Conservation (phyloP, 2,888 invertebrate species). For the Agonopterix heracliana region DNA sequence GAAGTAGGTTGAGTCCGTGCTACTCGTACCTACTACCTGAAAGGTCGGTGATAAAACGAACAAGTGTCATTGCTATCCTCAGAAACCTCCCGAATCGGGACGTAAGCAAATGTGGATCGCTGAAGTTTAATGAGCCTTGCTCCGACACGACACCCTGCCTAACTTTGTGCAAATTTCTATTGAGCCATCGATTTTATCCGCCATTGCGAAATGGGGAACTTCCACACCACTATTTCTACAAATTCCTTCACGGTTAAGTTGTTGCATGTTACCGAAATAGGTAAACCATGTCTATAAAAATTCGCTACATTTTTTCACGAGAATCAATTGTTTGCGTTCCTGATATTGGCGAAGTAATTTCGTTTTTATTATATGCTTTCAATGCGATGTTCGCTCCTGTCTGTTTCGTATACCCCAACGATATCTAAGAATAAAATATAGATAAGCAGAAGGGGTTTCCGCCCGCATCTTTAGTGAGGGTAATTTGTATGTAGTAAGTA, state of each 20-base stretch:
- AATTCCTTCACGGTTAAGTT: too few species aligned
- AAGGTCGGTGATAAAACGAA: constrained; percentile 54
- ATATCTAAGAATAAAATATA: constrained; percentile 5
- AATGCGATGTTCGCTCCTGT: too few species aligned
- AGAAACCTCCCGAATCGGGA: constrained; percentile 39
- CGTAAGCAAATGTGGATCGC: constrained; percentile 58
- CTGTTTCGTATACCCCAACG: neutral
- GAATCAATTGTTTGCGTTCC: too few species aligned
- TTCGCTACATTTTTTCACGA: too few species aligned
- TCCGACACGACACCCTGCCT: constrained; percentile 31
- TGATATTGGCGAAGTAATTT: too few species aligned
- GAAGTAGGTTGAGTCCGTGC: constrained; percentile 38
- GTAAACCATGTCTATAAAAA: too few species aligned
- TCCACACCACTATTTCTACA: too few species aligned
- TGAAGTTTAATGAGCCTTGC: constrained; percentile 59
- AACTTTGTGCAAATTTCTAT: constrained; percentile 41
- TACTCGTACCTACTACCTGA: constrained; percentile 21
- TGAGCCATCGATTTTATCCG: constrained; percentile 37
- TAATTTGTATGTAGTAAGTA: constrained; percentile 50
- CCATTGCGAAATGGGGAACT: constrained; percentile 25
- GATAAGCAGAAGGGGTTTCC: constrained; percentile 23
- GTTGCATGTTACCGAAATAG: too few species aligned
- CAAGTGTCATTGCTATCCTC: constrained; percentile 50
- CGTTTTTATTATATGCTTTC: too few species aligned
- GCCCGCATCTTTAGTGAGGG: constrained; percentile 32